Evolutionary conservation across 2,797 vertebrate genomes (phyloP), one percentile per base, ranked within the genome.

Genomic region (Crenichthys baileyi): DNA sequence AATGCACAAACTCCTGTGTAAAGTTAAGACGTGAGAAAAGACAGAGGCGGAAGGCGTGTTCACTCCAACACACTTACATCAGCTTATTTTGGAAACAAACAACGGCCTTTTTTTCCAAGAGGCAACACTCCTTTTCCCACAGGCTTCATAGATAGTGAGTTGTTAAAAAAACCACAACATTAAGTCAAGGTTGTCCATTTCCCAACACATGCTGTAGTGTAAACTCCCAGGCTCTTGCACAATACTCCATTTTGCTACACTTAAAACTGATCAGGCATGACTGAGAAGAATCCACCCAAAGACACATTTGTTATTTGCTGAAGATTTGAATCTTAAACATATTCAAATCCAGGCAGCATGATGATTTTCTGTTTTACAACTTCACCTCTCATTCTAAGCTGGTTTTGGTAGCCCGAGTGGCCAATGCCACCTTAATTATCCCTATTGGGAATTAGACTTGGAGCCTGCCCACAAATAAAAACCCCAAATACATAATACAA

Each of bases 81-180:
- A 77, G 71, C 58, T 86, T 93, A 88, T 92, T 93, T 87, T 93
- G 91, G 83, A 91, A 93, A 92, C 89, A 92, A 90, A 91, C 85
- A 63, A 74, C n/a, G 74, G 76, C 76, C 73, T 73, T 83, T 80
- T 77, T 6, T 1, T 12, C 18, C 82, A 77, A 61, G 20, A 82
- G 76, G 51, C 84, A 48, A 53, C n/a, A 6, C 78, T 75, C 22
- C 36, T 80, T 91, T 91, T 84, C 86, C 87, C 91, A 90, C 82
- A 87, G 83, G 72, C 61, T 79, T 68, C 70, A 36, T 6, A 79
- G 61, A 75, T 55, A 60, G 67, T 46, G 36, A 70, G 36, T 29
- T 73, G 51, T 75, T 24, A 29, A 61, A 31, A 36, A 18, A 31
- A 63, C 36, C 7, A 12, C 65, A 68, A 68, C 22, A 73, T 78